These are phyloP conservation scores for Drosophila melanosoma DNA, from an alignment of 2,888 invertebrate genomes.

Conservation along the genomic window DNA sequence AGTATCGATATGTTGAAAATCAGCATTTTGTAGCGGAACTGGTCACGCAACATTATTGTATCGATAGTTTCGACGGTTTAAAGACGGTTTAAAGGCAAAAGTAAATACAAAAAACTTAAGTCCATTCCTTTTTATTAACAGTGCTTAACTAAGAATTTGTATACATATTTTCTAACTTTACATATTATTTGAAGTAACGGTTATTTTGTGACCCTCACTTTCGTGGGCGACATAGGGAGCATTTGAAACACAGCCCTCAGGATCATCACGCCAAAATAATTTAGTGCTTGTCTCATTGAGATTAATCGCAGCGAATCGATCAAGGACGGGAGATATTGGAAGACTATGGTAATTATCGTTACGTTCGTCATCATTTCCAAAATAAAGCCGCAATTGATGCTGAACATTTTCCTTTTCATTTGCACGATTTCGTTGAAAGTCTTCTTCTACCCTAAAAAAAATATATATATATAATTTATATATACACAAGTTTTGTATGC, in stretches of 20 bases:
- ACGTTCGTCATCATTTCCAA: constrained; percentile 85
- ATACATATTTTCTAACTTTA: constrained; percentile 11
- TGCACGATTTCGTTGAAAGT: constrained; percentile 93
- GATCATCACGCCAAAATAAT: constrained; percentile 87
- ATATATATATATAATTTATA: too few species aligned
- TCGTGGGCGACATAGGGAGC: constrained; percentile 33
- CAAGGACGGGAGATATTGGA: constrained; percentile 81
- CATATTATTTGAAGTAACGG: constrained; percentile 26
- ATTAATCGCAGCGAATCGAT: constrained; percentile 35
- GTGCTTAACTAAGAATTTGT: constrained; percentile 16
- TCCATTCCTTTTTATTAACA: constrained; percentile 16
- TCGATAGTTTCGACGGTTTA: not conserved
- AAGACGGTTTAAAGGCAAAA: not conserved
- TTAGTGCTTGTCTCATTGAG: constrained; percentile 55
- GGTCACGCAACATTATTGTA: not conserved
- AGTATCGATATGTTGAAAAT: not conserved
- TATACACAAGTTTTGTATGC: not conserved
- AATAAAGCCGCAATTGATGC: constrained; percentile 89
- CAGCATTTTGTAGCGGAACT: not conserved
- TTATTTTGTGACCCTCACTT: constrained; percentile 24
- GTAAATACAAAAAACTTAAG: too few species aligned
- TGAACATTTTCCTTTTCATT: constrained; percentile 91
- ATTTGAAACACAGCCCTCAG: constrained; percentile 89
- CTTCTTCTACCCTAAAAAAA: constrained; percentile 89
- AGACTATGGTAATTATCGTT: constrained; percentile 87